Base-by-base conservation (phyloP, 2,113 vertebrate genomes). In the Chloroceryle aenea region DNA sequence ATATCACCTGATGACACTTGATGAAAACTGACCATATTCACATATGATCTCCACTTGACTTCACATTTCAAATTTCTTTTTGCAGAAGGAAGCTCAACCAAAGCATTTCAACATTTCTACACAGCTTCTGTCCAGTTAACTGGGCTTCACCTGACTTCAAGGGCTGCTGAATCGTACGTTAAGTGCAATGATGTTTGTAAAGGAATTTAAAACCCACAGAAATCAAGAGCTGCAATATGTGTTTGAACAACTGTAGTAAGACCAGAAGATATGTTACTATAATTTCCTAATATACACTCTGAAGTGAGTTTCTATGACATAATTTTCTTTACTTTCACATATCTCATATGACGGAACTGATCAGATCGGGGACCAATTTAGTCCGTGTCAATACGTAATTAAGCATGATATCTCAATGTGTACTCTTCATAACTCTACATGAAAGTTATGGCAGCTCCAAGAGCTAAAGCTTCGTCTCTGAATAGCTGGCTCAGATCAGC, bases 401-500 rank as follows among this genome's bases (percentile, higher is more conserved):
- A 86, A 55, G 20, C 52, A 87, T 36, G 55, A 81, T 59, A 32
- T 40, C 61, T 34, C 63, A 81, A 83, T 1, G 6, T 3, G 27
- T 36, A 81, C 74, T 82, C 72, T 67, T 85, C 48, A 1, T 21
- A 84, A 58, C 29, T 5, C 71, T 32, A 78, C 68, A 53, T 90
- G 90, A 83, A 95, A 96, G 85, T 66, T 88, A 67, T 1, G 4
- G 64, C 2, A 1, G 72, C 47, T 94, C 79, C 78, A 34, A 66
- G 56, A 78, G 77, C 94, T 91, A 15, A 71, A 20, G 63, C 25
- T 47, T 72, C 91, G 63, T 81, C 48, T 87, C 5, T 47, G n/a
- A 53, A 71, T 16, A 83, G 59, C n/a, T 27, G n/a, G 89, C 85
- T 89, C 85, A 93, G 78, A 95, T 50, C 34, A 81, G 95, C 47